phyloP scores from a whole-genome alignment of 2,113 vertebrate genomes.

The Perca schrenkii region DNA sequence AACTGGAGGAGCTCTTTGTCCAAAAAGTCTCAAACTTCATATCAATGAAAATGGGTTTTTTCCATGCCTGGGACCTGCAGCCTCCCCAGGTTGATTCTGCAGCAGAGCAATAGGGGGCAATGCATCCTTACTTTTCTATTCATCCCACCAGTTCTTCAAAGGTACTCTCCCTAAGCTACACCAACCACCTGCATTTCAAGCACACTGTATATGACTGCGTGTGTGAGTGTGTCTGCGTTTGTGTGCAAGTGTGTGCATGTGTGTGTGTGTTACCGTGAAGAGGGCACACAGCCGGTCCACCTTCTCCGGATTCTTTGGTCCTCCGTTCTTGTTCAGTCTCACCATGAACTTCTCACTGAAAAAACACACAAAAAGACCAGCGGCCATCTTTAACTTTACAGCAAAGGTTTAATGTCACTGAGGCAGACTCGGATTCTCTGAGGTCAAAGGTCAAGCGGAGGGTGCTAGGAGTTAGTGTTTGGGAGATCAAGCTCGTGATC shows the following conservation, averaged over 20 bases:
- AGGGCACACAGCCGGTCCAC: constrained; percentile 94
- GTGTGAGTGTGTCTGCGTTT: background rate
- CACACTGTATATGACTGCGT: background rate
- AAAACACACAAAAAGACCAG: constrained; percentile 73
- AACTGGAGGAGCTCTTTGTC: background rate
- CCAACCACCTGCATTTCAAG: background rate
- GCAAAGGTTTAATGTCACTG: background rate
- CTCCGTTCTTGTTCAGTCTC: constrained; percentile 97
- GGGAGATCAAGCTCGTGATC: too few relatives aligned
- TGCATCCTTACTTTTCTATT: background rate
- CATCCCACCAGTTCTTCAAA: background rate
- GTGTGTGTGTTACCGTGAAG: constrained; percentile 90
- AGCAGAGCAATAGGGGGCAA: constrained; percentile 45
- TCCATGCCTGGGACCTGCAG: too few relatives aligned
- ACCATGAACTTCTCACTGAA: constrained; percentile 97
- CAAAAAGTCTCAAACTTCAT: background rate
- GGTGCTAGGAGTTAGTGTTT: too few relatives aligned
- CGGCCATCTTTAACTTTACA: rapidly evolving
- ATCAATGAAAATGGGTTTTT: background rate
- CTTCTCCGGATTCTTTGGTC: constrained; percentile 95
- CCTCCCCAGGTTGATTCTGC: background rate
- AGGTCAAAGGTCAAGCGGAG: too few relatives aligned
- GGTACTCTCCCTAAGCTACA: background rate
- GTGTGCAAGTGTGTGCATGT: constrained; percentile 23
- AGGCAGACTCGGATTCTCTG: too few relatives aligned